Percentiles rank a stretch among this genome's conserved stretches.
These are phyloP conservation scores for Nothura maculosa DNA, from an alignment of 2,797 vertebrate genomes.

Conservation along the genomic window DNA sequence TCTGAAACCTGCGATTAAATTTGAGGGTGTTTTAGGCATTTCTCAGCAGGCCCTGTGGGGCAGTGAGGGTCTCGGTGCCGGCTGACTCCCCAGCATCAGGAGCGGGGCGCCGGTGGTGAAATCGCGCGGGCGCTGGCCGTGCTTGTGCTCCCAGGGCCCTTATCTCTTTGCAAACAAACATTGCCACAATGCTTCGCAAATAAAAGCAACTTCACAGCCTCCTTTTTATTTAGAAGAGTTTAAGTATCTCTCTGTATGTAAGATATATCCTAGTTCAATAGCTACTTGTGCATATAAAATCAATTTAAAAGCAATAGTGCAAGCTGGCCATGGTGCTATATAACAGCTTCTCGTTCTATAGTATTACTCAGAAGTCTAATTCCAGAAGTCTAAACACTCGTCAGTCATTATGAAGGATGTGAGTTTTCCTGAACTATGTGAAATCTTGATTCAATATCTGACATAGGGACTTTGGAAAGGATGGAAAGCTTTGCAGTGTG, in stretches of 20 bases:
- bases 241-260: slow-evolving; percentile 40
- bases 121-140: neutral
- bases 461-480: neutral
- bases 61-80: neutral
- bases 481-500: neutral
- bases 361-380: neutral
- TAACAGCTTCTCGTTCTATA: slow-evolving; percentile 26
- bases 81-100: neutral
- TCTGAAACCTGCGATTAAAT: neutral
- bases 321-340: neutral
- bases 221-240: slow-evolving; percentile 50
- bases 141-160: neutral
- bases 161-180: slow-evolving; percentile 19
- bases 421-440: neutral
- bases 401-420: neutral
- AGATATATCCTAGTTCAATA: neutral
- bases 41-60: neutral
- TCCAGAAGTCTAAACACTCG: neutral
- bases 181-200: slow-evolving; percentile 26
- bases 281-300: slow-evolving; percentile 25
- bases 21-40: neutral
- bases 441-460: neutral
- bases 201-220: slow-evolving; percentile 9
- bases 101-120: neutral
- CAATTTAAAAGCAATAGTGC: slow-evolving; percentile 51